Conservation (phyloP, 2,888 invertebrate genomes). For the Leucophenga maculata region DNA sequence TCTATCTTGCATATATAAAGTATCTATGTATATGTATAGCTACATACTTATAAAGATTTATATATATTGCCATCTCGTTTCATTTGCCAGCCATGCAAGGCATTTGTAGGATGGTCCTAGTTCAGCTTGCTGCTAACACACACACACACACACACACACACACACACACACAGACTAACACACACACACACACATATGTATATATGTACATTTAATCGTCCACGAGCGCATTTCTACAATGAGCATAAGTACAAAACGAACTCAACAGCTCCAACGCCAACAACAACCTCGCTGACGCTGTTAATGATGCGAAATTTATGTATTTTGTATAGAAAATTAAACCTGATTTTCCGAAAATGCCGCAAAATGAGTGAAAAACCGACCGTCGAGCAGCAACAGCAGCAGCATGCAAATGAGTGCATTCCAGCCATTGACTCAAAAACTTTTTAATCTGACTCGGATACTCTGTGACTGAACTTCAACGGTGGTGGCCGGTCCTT, state of each 20-base stretch:
- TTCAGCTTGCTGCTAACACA: conserved; percentile 2
- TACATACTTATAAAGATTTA: conserved; percentile 32
- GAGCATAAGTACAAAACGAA: conserved; percentile 5
- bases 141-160: neutral
- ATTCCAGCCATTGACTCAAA: neutral
- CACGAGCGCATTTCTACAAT: conserved; percentile 12
- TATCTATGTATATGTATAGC: conserved; percentile 28
- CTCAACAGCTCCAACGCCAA: neutral
- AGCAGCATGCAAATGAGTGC: conserved; percentile 47
- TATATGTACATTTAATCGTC: too few relatives aligned
- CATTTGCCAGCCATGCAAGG: conserved; percentile 45
- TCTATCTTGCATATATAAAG: conserved; percentile 17
- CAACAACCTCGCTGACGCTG: conserved; percentile 26
- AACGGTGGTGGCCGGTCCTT: neutral
- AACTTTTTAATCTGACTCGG: neutral
- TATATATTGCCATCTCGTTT: conserved; percentile 68
- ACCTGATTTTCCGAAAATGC: conserved; percentile 58
- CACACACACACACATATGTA: neutral
- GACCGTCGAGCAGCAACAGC: conserved; percentile 8
- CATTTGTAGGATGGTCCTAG: conserved; percentile 34
- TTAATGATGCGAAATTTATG: conserved; percentile 69
- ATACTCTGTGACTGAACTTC: neutral
- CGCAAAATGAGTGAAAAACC: conserved; percentile 45
- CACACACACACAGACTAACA: neutral
- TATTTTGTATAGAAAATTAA: conserved; percentile 69